phyloP scores from a whole-genome alignment of 1,140 invertebrate genomes.

The Pristionchus pacificus region DNA sequence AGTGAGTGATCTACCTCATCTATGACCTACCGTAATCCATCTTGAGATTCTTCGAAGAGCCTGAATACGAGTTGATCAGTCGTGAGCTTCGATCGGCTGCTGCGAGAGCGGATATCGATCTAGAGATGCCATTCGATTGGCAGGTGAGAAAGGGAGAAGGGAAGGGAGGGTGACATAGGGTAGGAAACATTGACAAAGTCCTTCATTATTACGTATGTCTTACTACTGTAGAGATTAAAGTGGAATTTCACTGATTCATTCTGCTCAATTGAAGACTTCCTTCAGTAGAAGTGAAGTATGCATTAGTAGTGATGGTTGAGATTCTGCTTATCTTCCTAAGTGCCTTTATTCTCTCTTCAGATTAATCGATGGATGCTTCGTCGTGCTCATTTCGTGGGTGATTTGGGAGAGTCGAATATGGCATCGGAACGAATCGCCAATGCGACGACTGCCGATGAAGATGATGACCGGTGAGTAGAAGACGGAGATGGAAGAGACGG shows the following conservation, averaged over 20 bases:
- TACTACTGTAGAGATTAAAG: too few species aligned
- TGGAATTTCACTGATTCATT: too few species aligned
- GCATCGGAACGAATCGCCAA: neutral
- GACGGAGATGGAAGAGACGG: too few species aligned
- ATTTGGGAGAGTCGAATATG: neutral
- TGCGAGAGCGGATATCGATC: slow-evolving; percentile 19
- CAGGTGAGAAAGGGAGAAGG: slow-evolving; percentile 27
- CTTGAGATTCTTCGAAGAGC: slow-evolving; percentile 35
- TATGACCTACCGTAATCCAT: neutral
- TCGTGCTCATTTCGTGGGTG: neutral
- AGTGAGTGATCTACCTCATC: slow-evolving; percentile 14
- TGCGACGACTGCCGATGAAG: too few species aligned
- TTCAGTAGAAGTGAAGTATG: neutral
- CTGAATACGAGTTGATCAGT: slow-evolving; percentile 32
- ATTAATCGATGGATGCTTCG: neutral
- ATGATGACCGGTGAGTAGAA: too few species aligned
- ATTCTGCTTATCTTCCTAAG: too few species aligned
- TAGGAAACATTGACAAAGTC: too few species aligned
- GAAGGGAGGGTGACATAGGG: too few species aligned
- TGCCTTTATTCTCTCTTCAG: too few species aligned
- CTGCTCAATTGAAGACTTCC: neutral
- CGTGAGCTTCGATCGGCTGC: slow-evolving; percentile 27
- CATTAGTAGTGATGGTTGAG: too few species aligned
- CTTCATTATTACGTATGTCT: too few species aligned
- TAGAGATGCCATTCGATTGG: slow-evolving; percentile 42